These are phyloP conservation scores for Paelopatides confundens DNA, from an alignment of 53 echinoderm and acorn worm genomes.

Conservation along the genomic window DNA sequence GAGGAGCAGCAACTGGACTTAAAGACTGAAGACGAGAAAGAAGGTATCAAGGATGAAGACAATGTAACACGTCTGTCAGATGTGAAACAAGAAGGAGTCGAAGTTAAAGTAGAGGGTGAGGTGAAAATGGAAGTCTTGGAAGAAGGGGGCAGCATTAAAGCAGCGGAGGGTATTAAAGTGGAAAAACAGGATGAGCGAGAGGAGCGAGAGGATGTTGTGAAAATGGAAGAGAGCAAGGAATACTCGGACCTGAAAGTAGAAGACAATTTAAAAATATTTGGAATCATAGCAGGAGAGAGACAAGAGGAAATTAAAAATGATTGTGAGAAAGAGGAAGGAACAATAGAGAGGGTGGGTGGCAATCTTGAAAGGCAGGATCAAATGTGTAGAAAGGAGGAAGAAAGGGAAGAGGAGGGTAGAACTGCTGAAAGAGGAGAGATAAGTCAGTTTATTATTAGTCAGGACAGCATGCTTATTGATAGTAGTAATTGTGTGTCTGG, in stretches of 20 bases:
- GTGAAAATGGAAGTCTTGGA: conserved; percentile 47
- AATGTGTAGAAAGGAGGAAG: no score
- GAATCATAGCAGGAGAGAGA: neutral
- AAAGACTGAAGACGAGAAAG: neutral
- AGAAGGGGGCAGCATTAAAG: conserved; percentile 50
- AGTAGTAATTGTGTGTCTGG: neutral
- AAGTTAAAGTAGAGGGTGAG: conserved; percentile 16
- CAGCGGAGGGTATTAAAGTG: conserved; percentile 4
- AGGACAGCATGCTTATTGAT: neutral
- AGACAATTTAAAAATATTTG: conserved; percentile 36
- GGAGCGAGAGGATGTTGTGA: conserved; percentile 42
- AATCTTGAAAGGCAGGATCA: no score
- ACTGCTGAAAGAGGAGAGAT: neutral
- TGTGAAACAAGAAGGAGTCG: neutral
- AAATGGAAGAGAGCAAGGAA: conserved; percentile 45
- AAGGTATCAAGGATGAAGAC: conserved; percentile 18
- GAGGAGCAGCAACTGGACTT: neutral
- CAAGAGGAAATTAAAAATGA: conserved; percentile 41
- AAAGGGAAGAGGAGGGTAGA: conserved; percentile 8
- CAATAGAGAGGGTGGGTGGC: no score
- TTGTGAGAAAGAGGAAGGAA: conserved; percentile 8
- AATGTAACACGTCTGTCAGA: neutral
- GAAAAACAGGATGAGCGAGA: conserved; percentile 44
- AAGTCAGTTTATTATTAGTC: neutral
- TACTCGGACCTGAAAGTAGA: neutral